A percentile compares a stretch with the other conserved stretches of the same genome.
These are phyloP conservation scores for Gadopsis bispinosus DNA, from an alignment of 2,797 vertebrate species.

Conservation along the genomic window DNA sequence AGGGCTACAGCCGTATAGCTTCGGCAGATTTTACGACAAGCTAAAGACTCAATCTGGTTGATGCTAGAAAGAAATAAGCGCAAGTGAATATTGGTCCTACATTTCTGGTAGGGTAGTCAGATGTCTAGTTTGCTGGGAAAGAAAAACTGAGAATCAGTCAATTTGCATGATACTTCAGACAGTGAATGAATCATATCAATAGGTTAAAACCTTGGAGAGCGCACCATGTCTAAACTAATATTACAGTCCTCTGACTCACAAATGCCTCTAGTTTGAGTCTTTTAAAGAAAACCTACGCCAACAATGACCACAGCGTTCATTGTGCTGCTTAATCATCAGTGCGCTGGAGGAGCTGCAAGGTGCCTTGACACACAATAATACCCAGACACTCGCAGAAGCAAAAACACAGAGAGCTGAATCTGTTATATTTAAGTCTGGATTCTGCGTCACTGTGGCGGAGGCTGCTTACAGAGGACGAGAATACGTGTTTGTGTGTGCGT, in stretches of 20 bases:
- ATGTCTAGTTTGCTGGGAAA: conserved; percentile 19
- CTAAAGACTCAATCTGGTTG: background rate
- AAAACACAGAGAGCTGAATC: conserved; percentile 56
- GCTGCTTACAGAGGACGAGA: conserved; percentile 62
- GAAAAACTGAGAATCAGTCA: conserved; percentile 31
- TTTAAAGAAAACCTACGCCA: conserved; percentile 59
- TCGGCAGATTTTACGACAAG: background rate
- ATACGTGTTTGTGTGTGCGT: conserved; percentile 46
- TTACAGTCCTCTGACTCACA: conserved; percentile 70
- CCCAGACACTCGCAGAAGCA: conserved; percentile 48
- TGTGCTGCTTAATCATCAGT: conserved; percentile 65
- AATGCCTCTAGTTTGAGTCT: conserved; percentile 55
- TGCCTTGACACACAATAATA: conserved; percentile 61
- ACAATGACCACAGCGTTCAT: conserved; percentile 68
- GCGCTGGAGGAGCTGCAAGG: conserved; percentile 67
- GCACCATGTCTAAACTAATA: conserved; percentile 62
- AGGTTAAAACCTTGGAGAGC: conserved; percentile 33
- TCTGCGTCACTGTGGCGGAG: conserved; percentile 72
- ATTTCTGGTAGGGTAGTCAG: conserved; percentile 16
- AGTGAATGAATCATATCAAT: conserved; percentile 61
- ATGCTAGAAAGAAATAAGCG: background rate
- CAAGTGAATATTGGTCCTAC: background rate
- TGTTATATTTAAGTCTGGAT: conserved; percentile 71
- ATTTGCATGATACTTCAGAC: conserved; percentile 52
- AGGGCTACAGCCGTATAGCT: background rate